Evolutionary conservation across 2,888 invertebrate genomes (phyloP).

Genomic region (Andrena praecox): DNA sequence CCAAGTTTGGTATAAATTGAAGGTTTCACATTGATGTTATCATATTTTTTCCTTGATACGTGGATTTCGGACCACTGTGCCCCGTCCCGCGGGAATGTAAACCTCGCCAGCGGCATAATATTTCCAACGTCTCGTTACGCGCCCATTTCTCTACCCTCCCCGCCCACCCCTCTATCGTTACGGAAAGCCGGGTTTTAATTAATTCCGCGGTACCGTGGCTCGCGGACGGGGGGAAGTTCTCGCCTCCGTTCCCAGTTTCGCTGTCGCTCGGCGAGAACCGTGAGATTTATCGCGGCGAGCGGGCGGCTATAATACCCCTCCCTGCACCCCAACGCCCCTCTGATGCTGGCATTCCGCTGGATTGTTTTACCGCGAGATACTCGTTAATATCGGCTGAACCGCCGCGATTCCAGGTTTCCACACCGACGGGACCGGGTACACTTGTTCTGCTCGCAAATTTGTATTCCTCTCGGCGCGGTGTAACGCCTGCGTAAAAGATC

Average conservation of each 20-base stretch:
- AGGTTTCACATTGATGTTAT: too few relatives aligned
- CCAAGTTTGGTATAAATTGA: too few relatives aligned
- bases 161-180: not conserved
- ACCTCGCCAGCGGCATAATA: not conserved
- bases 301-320: slow-evolving; percentile 14
- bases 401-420: slow-evolving; percentile 52
- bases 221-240: not conserved
- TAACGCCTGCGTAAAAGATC: slow-evolving; percentile 60
- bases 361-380: slow-evolving; percentile 60
- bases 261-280: slow-evolving; percentile 3
- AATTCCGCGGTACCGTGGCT: slow-evolving; percentile 14
- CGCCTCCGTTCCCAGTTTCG: slow-evolving; percentile 11
- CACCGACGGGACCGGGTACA: slow-evolving; percentile 1
- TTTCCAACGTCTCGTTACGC: slow-evolving; percentile 9
- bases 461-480: slow-evolving; percentile 53
- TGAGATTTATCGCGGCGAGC: slow-evolving; percentile 57
- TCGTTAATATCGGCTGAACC: slow-evolving; percentile 52
- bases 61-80: too few relatives aligned
- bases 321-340: too few relatives aligned
- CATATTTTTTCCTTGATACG: too few relatives aligned
- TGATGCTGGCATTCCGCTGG: slow-evolving; percentile 47
- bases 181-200: slow-evolving; percentile 33
- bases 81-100: not conserved
- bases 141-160: not conserved
- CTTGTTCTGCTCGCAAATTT: slow-evolving; percentile 54